Evolutionary conservation across 2,888 invertebrate species (phyloP).

Genomic region (Auanema sp.): DNA sequence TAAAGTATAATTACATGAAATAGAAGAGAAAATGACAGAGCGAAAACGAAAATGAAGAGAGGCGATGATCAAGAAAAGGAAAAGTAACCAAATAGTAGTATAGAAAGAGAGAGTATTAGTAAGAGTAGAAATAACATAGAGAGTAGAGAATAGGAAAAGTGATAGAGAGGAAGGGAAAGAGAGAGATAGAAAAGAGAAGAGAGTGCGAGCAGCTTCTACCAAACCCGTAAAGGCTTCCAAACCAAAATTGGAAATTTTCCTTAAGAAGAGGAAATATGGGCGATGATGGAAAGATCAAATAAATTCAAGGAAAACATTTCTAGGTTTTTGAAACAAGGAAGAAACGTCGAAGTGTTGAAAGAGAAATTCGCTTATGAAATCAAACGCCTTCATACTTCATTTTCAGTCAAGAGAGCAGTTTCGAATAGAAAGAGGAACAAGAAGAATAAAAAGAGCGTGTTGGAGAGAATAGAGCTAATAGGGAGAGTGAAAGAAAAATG

Average conservation of each 20-base stretch:
- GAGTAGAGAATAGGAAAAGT: background rate
- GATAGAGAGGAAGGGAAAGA: slow-evolving; percentile 1
- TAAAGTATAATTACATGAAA: background rate
- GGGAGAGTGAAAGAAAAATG: slow-evolving; percentile 1
- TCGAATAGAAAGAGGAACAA: background rate
- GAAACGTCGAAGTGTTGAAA: background rate
- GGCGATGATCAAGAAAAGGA: slow-evolving; percentile 4
- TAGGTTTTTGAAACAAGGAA: background rate
- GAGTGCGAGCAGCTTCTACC: slow-evolving; percentile 2
- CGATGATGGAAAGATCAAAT: background rate
- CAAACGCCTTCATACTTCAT: too few species aligned
- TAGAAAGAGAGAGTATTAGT: background rate
- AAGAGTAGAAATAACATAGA: background rate
- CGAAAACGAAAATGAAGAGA: slow-evolving; percentile 4
- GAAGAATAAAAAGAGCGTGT: background rate
- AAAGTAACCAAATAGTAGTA: background rate
- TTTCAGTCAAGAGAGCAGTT: slow-evolving; percentile 7
- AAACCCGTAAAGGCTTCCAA: slow-evolving; percentile 5
- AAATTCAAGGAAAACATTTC: background rate
- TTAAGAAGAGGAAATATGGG: slow-evolving; percentile 3
- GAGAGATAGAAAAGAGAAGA: slow-evolving; percentile 5
- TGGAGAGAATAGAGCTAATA: slow-evolving; percentile 11
- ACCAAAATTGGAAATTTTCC: slow-evolving; percentile 4
- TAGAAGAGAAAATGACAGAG: slow-evolving; percentile 4
- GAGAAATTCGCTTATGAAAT: too few species aligned